Evolutionary conservation across 1,140 invertebrate genomes (phyloP).

Genomic region (Cotesia chilonis): DNA sequence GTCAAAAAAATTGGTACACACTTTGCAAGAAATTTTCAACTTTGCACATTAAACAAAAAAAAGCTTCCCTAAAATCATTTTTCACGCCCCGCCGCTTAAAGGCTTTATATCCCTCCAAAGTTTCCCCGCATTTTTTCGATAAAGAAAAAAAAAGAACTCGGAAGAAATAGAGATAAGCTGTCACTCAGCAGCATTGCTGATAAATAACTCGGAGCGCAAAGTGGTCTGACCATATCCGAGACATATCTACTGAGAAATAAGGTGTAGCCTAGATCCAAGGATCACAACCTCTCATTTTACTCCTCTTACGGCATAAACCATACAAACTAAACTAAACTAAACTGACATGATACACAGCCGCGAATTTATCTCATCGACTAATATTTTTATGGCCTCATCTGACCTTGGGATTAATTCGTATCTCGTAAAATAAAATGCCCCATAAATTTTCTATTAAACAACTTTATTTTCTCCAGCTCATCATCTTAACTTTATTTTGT

Average conservation of each 20-base stretch:
- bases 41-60: no score
- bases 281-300: not conserved
- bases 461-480: constrained; percentile 1
- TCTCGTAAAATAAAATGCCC: not conserved
- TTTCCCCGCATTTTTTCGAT: no score
- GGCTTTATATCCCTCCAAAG: no score
- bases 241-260: constrained; percentile 16
- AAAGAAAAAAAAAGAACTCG: no score
- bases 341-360: not conserved
- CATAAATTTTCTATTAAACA: no score
- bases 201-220: not conserved
- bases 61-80: no score
- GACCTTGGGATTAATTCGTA: constrained; percentile 29
- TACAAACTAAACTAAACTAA: not conserved
- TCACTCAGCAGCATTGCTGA: not conserved
- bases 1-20: no score
- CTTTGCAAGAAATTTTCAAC: no score
- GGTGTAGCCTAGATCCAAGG: not conserved
- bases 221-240: constrained; percentile 2
- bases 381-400: constrained; percentile 19
- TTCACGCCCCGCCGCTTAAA: no score
- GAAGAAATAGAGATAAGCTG: not conserved
- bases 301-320: not conserved
- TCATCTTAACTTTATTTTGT: not conserved
- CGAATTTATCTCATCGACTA: constrained; percentile 17